These are phyloP conservation scores for Micromussa lordhowensis DNA, from an alignment of 92 coral and sea anemone genomes.

Conservation along the genomic window DNA sequence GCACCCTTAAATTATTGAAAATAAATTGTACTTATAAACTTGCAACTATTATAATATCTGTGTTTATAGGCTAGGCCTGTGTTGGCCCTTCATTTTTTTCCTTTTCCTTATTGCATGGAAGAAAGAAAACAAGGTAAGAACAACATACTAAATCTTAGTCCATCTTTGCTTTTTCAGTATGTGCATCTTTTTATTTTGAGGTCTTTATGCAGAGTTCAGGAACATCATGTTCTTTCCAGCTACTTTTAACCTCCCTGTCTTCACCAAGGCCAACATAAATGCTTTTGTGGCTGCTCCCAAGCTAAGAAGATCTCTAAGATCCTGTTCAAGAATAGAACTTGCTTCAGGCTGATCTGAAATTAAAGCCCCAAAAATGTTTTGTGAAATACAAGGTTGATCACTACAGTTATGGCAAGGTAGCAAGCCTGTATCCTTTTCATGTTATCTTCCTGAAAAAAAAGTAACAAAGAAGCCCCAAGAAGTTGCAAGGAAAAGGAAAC, in stretches of 20 bases:
- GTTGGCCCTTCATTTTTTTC: too few relatives aligned
- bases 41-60: too few relatives aligned
- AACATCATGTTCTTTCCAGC: conserved; percentile 66
- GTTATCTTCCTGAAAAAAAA: too few relatives aligned
- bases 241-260: conserved; percentile 69
- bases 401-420: not conserved
- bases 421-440: not conserved
- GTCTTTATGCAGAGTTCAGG: conserved; percentile 19
- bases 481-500: not conserved
- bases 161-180: not conserved
- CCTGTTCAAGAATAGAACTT: conserved; percentile 61
- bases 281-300: conserved; percentile 83
- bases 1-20: too few relatives aligned
- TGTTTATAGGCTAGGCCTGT: not conserved
- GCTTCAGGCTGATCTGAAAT: conserved; percentile 49
- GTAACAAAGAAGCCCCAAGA: not conserved
- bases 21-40: too few relatives aligned
- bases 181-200: not conserved
- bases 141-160: not conserved
- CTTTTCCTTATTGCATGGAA: not conserved
- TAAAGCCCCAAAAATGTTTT: not conserved
- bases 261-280: conserved; percentile 76
- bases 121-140: not conserved
- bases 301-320: conserved; percentile 56
- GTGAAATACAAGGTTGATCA: not conserved